phyloP scores from a whole-genome alignment of 1,140 invertebrate species.

The Caenorhabditis remanei region DNA sequence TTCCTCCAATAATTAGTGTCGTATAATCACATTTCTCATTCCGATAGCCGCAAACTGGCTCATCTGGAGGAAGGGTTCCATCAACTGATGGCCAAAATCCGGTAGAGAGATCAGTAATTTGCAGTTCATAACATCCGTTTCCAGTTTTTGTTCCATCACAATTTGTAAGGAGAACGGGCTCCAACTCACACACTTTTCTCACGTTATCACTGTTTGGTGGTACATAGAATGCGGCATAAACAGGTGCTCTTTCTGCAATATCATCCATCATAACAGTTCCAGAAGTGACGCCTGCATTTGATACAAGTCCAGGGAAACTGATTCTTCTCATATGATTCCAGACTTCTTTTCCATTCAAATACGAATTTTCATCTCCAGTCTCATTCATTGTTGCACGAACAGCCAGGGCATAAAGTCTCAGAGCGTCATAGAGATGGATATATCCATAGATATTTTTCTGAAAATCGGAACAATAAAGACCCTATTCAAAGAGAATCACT shows the following conservation, averaged over 20 bases:
- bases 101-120: conserved; percentile 73
- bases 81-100: conserved; percentile 76
- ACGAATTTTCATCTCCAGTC: conserved; percentile 65
- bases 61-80: conserved; percentile 70
- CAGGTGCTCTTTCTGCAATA: conserved; percentile 72
- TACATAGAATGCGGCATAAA: conserved; percentile 75
- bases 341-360: conserved; percentile 68
- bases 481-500: neutral
- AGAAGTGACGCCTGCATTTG: conserved; percentile 68
- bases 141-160: conserved; percentile 74
- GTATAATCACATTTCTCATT: conserved; percentile 77
- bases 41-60: conserved; percentile 72
- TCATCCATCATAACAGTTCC: conserved; percentile 75
- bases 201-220: conserved; percentile 75
- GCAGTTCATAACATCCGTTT: conserved; percentile 75
- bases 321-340: conserved; percentile 74
- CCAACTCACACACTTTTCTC: conserved; percentile 75
- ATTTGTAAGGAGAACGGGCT: conserved; percentile 69
- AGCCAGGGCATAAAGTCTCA: conserved; percentile 72
- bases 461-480: conserved; percentile 13
- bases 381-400: conserved; percentile 71
- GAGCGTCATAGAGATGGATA: conserved; percentile 72
- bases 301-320: conserved; percentile 70
- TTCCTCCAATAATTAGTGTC: conserved; percentile 70
- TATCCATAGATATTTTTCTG: conserved; percentile 73